phyloP scores from a whole-genome alignment of 2,113 vertebrate genomes.

The Myanophis thanlyinensis region DNA sequence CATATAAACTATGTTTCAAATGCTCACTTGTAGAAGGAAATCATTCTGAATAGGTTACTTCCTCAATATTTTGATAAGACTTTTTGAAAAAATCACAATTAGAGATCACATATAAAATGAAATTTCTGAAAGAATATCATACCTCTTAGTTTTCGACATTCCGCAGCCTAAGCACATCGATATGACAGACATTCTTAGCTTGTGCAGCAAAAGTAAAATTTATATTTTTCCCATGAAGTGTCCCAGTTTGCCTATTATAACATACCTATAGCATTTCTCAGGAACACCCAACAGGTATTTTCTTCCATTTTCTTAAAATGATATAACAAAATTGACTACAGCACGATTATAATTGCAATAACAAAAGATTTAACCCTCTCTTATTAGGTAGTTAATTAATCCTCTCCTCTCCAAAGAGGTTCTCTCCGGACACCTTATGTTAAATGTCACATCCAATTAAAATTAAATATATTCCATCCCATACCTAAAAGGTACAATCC shows the following conservation, averaged over 20 bases:
- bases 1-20: background rate
- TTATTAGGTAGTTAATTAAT: constrained; percentile 67
- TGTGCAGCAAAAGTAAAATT: constrained; percentile 36
- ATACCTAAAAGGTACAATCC: background rate
- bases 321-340: constrained; percentile 53
- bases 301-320: constrained; percentile 21
- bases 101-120: constrained; percentile 12
- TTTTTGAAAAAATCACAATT: background rate
- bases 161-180: constrained; percentile 76
- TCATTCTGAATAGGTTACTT: background rate
- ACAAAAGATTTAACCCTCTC: constrained; percentile 68
- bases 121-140: constrained; percentile 31
- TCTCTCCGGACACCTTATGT: constrained; percentile 77
- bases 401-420: constrained; percentile 61
- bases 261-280: constrained; percentile 17
- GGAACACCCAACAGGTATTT: background rate
- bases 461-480: background rate
- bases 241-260: constrained; percentile 45
- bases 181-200: constrained; percentile 74
- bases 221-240: background rate
- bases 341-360: constrained; percentile 57
- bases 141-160: constrained; percentile 72
- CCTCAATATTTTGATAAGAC: constrained; percentile 7
- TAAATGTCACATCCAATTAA: constrained; percentile 80
- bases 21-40: background rate